Percentiles rank a stretch among this genome's conserved stretches.
Evolutionary conservation across 30 jellyfish, hydroid and myxozoan species (phyloP).

Genomic region (Cassiopea andromeda): DNA sequence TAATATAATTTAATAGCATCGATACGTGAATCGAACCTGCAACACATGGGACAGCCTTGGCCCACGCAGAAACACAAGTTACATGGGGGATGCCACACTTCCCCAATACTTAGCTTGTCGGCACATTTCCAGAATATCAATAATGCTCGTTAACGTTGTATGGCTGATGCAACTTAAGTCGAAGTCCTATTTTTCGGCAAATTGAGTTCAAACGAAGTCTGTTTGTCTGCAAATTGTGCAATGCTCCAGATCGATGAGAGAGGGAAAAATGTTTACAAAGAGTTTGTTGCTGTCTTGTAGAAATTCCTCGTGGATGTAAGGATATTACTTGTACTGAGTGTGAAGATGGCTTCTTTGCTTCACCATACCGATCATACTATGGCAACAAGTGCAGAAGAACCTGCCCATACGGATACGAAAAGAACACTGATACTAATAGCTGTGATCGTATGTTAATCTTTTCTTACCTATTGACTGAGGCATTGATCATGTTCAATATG

Average conservation of each 20-base stretch:
- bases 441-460: constrained; percentile 36
- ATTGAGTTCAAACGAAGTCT: too few species aligned
- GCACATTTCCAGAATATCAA: too few species aligned
- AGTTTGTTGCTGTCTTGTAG: constrained; percentile 9
- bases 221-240: too few species aligned
- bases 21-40: too few species aligned
- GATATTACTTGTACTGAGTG: constrained; percentile 33
- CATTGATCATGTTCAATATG: too few species aligned
- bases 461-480: too few species aligned
- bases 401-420: constrained; percentile 58
- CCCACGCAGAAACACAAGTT: too few species aligned
- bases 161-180: background rate
- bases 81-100: background rate
- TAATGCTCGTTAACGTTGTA: too few species aligned
- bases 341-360: constrained; percentile 34
- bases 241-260: background rate
- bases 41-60: too few species aligned
- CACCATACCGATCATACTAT: constrained; percentile 3
- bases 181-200: background rate
- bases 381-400: constrained; percentile 31
- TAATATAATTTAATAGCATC: too few species aligned
- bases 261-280: background rate
- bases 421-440: constrained; percentile 10
- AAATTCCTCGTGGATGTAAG: constrained; percentile 36
- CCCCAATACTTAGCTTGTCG: too few species aligned